Base-by-base conservation (phyloP, 2,888 invertebrate species). In the Protodeltote pygarga region DNA sequence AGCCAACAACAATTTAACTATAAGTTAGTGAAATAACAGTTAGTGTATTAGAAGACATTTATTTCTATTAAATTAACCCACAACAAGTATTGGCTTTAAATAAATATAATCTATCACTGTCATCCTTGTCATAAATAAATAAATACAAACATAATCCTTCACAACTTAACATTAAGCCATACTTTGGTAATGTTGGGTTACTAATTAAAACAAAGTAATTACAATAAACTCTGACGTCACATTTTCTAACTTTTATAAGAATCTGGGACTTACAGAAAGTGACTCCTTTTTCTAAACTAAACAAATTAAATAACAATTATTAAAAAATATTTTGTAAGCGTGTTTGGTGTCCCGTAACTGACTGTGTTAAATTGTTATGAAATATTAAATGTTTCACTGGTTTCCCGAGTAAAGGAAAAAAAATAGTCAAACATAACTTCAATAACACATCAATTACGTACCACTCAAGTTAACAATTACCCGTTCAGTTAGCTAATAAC, bases 181-280 rank as follows among this genome's bases (percentile, higher is more conserved):
- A 60, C 70, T 71, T 70, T 69, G 72, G 72, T 64, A 65, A 52
- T 54, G 45, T 58, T 46, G 27, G 28, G 23, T 39, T 28, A 54
- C 19, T 28, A 39, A 31, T 45, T 40, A 35, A 27, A n/a, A n/a
- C n/a, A n/a, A n/a, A n/a, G n/a, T n/a, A 31, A 41, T 14, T 45
- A 38, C 25, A 40, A 49, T 24, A 11, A 37, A 11, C 20, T 40
- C 45, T 52, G 67, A 62, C 62, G 51, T 44, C 44, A 55, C 51
- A 35, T 33, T 37, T 16, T 8, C 5, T 5, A n/a, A n/a, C n/a
- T 19, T 25, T 10, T 1, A 24, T 10, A n/a, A n/a, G n/a, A n/a
- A n/a, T n/a, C n/a, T n/a, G n/a, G n/a, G n/a, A n/a, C n/a, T n/a
- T n/a, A n/a, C n/a, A n/a, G n/a, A n/a, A n/a, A n/a, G n/a, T n/a